These are phyloP conservation scores for Fratercula arctica DNA, from an alignment of 2,797 vertebrate species.

Conservation along the genomic window DNA sequence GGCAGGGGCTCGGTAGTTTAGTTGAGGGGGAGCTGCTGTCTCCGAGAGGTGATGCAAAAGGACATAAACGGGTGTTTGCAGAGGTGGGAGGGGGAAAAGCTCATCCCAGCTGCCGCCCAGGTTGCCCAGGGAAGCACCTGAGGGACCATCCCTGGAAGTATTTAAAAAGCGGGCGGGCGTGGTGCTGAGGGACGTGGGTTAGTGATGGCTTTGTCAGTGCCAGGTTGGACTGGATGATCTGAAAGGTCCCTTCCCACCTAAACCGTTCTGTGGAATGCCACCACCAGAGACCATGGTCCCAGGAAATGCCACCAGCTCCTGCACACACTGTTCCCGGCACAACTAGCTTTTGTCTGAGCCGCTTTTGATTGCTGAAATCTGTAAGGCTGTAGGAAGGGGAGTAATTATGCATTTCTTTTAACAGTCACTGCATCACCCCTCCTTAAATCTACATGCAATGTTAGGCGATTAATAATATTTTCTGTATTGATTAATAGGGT, in stretches of 20 bases:
- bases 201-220: no score
- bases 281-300: not conserved
- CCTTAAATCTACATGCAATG: not conserved
- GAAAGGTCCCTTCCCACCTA: no score
- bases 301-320: no score
- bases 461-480: slow-evolving; percentile 43
- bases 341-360: not conserved
- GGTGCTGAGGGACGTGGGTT: no score
- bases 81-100: not conserved
- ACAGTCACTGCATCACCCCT: slow-evolving; percentile 8
- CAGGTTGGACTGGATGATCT: no score
- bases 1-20: not conserved
- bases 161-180: no score
- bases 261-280: no score
- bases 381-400: slow-evolving; percentile 19
- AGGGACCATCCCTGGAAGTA: no score
- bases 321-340: no score
- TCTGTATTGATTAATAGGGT: slow-evolving; percentile 17
- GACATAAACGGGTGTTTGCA: not conserved
- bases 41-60: no score
- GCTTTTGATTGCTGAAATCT: slow-evolving; percentile 55
- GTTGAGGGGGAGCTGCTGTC: not conserved
- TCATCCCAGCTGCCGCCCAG: not conserved
- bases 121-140: not conserved
- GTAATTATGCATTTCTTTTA: slow-evolving; percentile 47